Conservation (phyloP, 2,888 invertebrate genomes). For the Caenorhabditis sinica region DNA sequence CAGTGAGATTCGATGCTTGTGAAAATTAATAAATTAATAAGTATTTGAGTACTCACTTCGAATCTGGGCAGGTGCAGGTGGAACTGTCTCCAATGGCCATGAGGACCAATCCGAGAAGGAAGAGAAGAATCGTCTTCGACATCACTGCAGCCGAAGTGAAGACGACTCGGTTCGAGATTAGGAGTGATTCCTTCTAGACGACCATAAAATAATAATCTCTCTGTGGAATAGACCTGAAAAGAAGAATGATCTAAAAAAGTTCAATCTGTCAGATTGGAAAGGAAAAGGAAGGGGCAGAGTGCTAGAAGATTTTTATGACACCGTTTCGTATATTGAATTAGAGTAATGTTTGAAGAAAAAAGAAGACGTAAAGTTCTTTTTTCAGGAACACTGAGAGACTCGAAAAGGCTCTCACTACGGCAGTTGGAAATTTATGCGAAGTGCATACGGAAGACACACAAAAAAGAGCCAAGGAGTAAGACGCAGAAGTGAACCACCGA, state of each 20-base stretch:
- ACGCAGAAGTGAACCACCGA: conserved; percentile 25
- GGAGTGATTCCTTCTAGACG: not conserved
- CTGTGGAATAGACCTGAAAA: conserved; percentile 1
- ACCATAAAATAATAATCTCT: not conserved
- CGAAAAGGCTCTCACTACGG: conserved; percentile 12
- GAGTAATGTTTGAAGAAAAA: not conserved
- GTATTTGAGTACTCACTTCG: conserved; percentile 5
- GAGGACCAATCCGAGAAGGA: not conserved
- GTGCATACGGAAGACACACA: conserved; percentile 30
- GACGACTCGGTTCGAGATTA: too few species aligned
- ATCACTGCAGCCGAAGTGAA: not conserved
- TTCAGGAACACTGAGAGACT: conserved; percentile 12
- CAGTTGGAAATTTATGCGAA: conserved; percentile 43
- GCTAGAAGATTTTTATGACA: not conserved
- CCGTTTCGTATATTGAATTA: not conserved
- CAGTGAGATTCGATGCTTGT: too few species aligned
- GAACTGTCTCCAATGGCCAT: not conserved
- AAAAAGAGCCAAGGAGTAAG: conserved; percentile 24
- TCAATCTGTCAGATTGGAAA: conserved; percentile 4
- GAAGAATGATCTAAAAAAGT: not conserved
- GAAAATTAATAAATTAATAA: not conserved
- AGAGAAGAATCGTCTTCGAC: conserved; percentile 2
- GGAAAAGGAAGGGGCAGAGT: not conserved
- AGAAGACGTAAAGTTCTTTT: not conserved
- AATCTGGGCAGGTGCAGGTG: conserved; percentile 6